Percentiles rank a stretch among this genome's conserved stretches.
These are phyloP conservation scores for Diarsia rubi DNA, from an alignment of 2,888 invertebrate species.

Conservation along the genomic window DNA sequence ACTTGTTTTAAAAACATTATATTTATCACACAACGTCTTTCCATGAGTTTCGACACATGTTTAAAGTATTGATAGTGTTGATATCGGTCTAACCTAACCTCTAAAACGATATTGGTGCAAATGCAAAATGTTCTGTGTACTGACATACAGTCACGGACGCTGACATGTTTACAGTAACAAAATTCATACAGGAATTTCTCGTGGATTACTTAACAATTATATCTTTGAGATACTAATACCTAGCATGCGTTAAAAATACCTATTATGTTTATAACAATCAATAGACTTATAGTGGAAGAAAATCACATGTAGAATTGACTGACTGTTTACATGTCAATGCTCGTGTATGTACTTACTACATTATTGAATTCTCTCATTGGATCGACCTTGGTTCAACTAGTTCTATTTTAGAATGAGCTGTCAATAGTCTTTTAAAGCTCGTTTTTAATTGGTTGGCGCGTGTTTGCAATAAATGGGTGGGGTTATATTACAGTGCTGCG, in stretches of 20 bases:
- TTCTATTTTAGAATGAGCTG: constrained; percentile 48
- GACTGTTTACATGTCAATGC: neutral
- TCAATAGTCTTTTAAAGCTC: constrained; percentile 36
- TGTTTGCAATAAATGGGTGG: constrained; percentile 28
- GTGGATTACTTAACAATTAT: neutral
- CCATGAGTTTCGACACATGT: constrained; percentile 25
- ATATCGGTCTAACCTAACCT: constrained; percentile 40
- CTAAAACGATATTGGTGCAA: constrained; percentile 34
- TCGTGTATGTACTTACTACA: neutral
- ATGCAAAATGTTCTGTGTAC: constrained; percentile 6
- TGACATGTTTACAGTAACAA: neutral
- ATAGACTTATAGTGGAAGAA: neutral
- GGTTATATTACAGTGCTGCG: constrained; percentile 17
- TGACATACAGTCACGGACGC: neutral
- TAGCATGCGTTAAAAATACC: neutral
- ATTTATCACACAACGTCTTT: constrained; percentile 21
- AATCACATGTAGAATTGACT: neutral
- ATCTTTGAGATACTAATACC: neutral
- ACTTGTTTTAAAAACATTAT: constrained; percentile 16
- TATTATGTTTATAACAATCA: neutral
- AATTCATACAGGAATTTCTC: neutral
- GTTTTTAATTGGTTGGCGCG: constrained; percentile 42
- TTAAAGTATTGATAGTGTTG: constrained; percentile 8
- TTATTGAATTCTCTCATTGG: constrained; percentile 52
- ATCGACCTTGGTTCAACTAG: constrained; percentile 38